These are phyloP conservation scores for Sesamia nonagrioides DNA, from an alignment of 1,140 invertebrate genomes.

Conservation along the genomic window DNA sequence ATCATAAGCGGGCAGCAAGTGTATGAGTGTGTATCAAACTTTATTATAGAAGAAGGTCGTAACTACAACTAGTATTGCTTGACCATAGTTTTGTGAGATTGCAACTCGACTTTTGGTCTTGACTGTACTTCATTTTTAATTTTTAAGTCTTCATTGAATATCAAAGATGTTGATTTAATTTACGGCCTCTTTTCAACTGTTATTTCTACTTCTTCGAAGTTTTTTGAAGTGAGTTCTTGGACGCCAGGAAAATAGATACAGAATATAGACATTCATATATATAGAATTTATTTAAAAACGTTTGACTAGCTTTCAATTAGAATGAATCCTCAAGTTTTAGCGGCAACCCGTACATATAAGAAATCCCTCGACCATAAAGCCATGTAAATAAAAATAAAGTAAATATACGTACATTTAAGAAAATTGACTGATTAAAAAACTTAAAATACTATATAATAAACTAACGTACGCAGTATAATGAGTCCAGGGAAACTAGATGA, in stretches of 20 bases:
- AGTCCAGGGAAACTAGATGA: too few relatives aligned
- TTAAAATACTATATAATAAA: too few relatives aligned
- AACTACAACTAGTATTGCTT: too few relatives aligned
- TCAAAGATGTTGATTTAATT: conserved; percentile 33
- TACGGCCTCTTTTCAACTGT: conserved; percentile 1
- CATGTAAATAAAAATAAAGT: neutral
- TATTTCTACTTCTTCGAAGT: conserved; percentile 19
- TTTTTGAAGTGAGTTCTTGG: neutral
- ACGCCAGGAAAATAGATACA: neutral
- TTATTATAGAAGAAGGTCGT: too few relatives aligned
- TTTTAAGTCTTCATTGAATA: conserved; percentile 27
- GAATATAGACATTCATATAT: neutral
- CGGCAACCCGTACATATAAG: neutral
- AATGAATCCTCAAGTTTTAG: neutral
- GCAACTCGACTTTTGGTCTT: too few relatives aligned
- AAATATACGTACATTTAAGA: too few relatives aligned
- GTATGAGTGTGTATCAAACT: too few relatives aligned
- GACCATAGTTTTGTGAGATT: too few relatives aligned
- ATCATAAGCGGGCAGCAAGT: too few relatives aligned
- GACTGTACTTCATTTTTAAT: too few relatives aligned
- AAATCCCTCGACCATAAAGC: neutral
- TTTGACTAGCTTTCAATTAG: conserved; percentile 6
- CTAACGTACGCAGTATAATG: too few relatives aligned
- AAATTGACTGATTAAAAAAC: too few relatives aligned
- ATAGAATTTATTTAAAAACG: conserved; percentile 16